These are phyloP conservation scores for Herpailurus yagouaroundi DNA, from an alignment of 2,113 vertebrate species.

Conservation along the genomic window DNA sequence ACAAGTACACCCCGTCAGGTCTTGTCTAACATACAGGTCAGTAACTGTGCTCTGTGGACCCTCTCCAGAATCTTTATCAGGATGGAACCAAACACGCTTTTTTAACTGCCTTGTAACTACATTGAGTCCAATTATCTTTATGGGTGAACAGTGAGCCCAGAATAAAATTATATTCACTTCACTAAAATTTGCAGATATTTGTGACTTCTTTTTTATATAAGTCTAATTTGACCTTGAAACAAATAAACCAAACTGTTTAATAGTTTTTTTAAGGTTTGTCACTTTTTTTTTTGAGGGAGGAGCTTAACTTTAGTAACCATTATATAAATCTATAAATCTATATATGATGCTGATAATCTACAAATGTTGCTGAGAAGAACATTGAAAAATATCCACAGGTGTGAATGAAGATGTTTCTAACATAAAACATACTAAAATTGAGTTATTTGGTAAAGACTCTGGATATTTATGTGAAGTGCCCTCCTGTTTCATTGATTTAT, in stretches of 20 bases:
- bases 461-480: not conserved
- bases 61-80: not conserved
- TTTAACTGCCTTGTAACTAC: not conserved
- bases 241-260: not conserved
- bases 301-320: not conserved
- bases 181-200: not conserved
- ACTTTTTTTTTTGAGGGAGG: not conserved
- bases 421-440: not conserved
- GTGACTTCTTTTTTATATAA: not conserved
- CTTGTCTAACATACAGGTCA: not conserved
- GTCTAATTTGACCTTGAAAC: conserved; percentile 24
- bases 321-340: not conserved
- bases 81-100: not conserved
- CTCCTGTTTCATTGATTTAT: not conserved
- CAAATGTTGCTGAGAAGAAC: not conserved
- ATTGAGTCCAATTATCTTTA: not conserved
- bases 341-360: not conserved
- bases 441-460: not conserved
- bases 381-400: not conserved
- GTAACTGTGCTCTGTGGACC: not conserved
- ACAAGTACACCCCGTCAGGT: not conserved
- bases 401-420: not conserved
- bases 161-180: not conserved
- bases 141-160: not conserved
- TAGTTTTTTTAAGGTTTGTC: not conserved